Base-by-base conservation (phyloP, 2,113 vertebrate genomes). In the Puffinus mauretanicus region DNA sequence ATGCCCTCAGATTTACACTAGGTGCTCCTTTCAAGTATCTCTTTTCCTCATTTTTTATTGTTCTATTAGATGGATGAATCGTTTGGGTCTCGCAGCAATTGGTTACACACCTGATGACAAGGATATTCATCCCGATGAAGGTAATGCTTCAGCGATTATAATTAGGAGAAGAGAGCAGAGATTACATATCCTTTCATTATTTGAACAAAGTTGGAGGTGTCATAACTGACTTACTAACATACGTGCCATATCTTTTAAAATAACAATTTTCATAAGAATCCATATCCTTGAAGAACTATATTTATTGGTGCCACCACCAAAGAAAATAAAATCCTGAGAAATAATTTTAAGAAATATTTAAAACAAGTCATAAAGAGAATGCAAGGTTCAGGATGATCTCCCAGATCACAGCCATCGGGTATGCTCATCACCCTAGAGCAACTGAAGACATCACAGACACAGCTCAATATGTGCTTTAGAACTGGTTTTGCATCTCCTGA, bases 21-120 rank as follows among this genome's bases (percentile, higher is more conserved):
- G 36, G 46, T n/a, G 17, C 18, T 64, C 49, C 25, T 84, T n/a
- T 73, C 86, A 90, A 81, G 27, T 49, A 4, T 58, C 76, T 79
- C n/a, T 93, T 46, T 84, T 34, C 38, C 69, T 75, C 17, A 3
- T 93, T 60, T 83, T 81, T 77, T 72, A 24, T 60, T 7, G 2
- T 92, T 86, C 92, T 71, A 4, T 91, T 89, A 99, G 99, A 92
- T 99, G 99, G 99, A 98, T 99, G 99, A 99, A 99, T 91, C 98
- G 99, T n/a, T 97, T 99, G 69, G 99, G 99, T 26, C 97, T 99
- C 2, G 99, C 99, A 91, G 99, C 99, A 34, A 99, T 99, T 83
- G 99, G 98, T 69, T 99, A 99, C 96, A 99, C 99, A 27, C 99
- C 99, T 34, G 99, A 99, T 90, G 99, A 99, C 94, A 99, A 99